phyloP scores from a whole-genome alignment of 1,140 invertebrate genomes.

The Ylistrum balloti region DNA sequence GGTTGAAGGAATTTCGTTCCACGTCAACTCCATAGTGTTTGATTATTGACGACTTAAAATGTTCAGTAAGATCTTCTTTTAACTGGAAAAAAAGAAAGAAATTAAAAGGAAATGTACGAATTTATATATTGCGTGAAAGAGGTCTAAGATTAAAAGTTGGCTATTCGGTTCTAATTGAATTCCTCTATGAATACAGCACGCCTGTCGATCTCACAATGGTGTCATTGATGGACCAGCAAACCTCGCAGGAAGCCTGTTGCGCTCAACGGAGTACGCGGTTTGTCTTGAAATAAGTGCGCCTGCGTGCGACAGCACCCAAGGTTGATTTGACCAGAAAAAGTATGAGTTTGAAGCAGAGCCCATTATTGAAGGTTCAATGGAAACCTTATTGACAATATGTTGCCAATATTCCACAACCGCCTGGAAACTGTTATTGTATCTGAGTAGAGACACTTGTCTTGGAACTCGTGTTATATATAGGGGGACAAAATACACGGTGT shows the following conservation, averaged over 20 bases:
- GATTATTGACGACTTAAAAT: conserved; percentile 62
- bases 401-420: not conserved
- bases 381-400: conserved; percentile 39
- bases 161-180: not conserved
- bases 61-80: conserved; percentile 57
- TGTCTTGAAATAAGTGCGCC: conserved; percentile 5
- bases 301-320: not conserved
- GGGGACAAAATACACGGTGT: no score
- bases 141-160: conserved; percentile 33
- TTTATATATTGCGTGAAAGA: conserved; percentile 2
- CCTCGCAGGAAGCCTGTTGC: not conserved
- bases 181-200: not conserved
- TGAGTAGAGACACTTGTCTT: not conserved
- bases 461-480: not conserved
- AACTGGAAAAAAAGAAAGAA: conserved; percentile 60
- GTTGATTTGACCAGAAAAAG: conserved; percentile 4
- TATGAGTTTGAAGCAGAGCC: not conserved
- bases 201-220: not conserved
- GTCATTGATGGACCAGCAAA: not conserved
- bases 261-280: not conserved
- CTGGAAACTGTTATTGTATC: not conserved
- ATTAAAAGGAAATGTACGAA: conserved; percentile 7
- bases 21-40: conserved; percentile 66
- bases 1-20: conserved; percentile 67
- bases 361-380: not conserved